phyloP scores from a whole-genome alignment of 1,140 invertebrate species.

The Dendroctonus valens region DNA sequence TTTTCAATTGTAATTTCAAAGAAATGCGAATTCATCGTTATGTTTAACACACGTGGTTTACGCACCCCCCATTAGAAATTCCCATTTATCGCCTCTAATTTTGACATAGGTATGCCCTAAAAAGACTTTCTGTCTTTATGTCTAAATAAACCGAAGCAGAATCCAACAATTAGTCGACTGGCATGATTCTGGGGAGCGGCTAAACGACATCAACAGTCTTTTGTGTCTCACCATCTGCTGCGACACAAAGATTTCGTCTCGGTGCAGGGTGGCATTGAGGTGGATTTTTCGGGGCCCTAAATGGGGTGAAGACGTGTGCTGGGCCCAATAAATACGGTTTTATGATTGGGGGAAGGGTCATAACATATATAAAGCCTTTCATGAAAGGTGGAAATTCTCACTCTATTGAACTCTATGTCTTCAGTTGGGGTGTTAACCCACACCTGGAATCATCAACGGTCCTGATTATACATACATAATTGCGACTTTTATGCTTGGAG shows the following conservation, averaged over 20 bases:
- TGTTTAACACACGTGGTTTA: no score
- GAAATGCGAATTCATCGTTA: no score
- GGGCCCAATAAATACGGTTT: constrained; percentile 1
- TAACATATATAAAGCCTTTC: background rate
- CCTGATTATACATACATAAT: background rate
- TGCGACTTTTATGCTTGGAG: background rate
- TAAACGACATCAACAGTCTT: constrained; percentile 21
- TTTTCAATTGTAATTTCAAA: no score
- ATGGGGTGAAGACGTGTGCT: background rate
- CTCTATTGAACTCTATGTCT: background rate
- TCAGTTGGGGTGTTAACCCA: background rate
- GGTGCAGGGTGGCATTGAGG: constrained; percentile 2
- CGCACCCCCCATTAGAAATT: no score
- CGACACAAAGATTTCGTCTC: constrained; percentile 9
- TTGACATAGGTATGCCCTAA: no score
- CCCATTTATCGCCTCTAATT: no score
- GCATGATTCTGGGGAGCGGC: constrained; percentile 5
- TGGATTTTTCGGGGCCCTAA: background rate
- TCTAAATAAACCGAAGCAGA: background rate
- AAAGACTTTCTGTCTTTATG: background rate
- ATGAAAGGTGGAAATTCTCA: background rate
- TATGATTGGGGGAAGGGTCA: constrained; percentile 4
- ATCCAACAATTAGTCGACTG: constrained; percentile 11
- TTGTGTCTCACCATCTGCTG: constrained; percentile 15
- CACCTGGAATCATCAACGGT: background rate